A percentile compares a stretch with the other conserved stretches of the same genome.
Evolutionary conservation across 2,888 invertebrate species (phyloP).

Genomic region (Netelia inedita): DNA sequence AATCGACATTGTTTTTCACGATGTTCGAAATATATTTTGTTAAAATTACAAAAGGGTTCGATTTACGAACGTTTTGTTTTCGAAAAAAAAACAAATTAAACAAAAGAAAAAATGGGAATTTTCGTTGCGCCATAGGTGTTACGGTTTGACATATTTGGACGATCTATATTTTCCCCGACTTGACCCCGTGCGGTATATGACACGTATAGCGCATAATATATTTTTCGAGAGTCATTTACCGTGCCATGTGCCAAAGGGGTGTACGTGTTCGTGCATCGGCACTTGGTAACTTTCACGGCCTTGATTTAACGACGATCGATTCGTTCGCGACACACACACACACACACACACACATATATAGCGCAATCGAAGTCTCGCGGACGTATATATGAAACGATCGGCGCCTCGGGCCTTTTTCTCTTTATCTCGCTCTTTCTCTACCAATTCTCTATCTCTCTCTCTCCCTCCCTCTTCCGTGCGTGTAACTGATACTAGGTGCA

Average conservation of each 20-base stretch:
- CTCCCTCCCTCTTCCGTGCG: slow-evolving; percentile 49
- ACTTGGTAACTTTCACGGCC: slow-evolving; percentile 72
- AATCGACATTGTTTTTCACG: no score
- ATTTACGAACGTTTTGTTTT: no score
- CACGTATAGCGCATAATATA: slow-evolving; percentile 9
- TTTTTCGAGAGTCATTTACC: slow-evolving; percentile 17
- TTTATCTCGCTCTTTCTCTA: slow-evolving; percentile 29
- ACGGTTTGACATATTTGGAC: no score
- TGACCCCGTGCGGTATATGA: background rate
- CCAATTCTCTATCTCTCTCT: slow-evolving; percentile 49
- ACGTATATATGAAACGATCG: slow-evolving; percentile 49
- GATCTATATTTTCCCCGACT: no score
- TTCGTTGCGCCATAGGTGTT: no score
- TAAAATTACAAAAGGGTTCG: no score
- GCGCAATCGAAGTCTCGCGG: slow-evolving; percentile 23
- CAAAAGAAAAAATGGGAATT: no score
- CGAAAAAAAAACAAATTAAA: no score
- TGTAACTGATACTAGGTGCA: slow-evolving; percentile 13
- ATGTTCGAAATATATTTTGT: no score
- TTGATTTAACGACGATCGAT: slow-evolving; percentile 72
- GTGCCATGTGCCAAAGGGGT: slow-evolving; percentile 21
- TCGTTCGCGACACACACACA: slow-evolving; percentile 50
- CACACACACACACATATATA: background rate
- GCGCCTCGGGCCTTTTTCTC: slow-evolving; percentile 40
- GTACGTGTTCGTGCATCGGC: slow-evolving; percentile 61